Conservation (phyloP, 1,140 invertebrate genomes). For the Ceratitis capitata region DNA sequence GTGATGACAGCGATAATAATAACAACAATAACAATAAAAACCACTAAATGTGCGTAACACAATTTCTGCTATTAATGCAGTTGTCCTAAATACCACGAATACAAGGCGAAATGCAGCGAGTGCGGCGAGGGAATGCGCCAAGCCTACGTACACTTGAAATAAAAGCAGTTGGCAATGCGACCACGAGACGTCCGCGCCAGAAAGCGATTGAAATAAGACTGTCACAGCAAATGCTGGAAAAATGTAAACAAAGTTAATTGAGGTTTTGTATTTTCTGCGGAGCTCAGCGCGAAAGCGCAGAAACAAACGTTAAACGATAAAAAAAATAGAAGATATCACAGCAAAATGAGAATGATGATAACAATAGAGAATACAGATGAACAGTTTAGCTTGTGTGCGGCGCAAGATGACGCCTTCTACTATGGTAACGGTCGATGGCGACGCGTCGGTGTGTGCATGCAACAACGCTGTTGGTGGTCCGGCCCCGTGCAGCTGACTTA, state of each 20-base stretch:
- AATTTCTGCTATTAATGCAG: background rate
- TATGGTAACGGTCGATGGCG: background rate
- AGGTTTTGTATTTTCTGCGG: background rate
- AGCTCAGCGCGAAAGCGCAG: background rate
- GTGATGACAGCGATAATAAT: background rate
- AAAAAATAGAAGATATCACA: background rate
- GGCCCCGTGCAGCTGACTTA: background rate
- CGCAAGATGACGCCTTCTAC: background rate
- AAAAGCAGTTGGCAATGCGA: background rate
- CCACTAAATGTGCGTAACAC: too few relatives aligned
- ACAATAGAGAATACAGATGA: background rate
- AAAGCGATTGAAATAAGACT: background rate
- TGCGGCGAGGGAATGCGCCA: background rate
- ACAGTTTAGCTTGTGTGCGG: background rate
- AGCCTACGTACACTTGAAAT: background rate
- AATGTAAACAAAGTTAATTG: slow-evolving; percentile 28
- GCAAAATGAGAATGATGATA: background rate
- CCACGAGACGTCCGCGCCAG: background rate
- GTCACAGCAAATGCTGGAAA: background rate
- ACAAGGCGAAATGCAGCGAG: background rate
- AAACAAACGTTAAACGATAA: background rate
- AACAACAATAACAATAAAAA: background rate
- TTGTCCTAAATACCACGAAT: slow-evolving; percentile 11
- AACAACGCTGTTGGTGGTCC: background rate
- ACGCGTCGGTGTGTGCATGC: background rate